Evolutionary conservation across 2,888 invertebrate genomes (phyloP).

Genomic region (Lasioglossum vierecki): DNA sequence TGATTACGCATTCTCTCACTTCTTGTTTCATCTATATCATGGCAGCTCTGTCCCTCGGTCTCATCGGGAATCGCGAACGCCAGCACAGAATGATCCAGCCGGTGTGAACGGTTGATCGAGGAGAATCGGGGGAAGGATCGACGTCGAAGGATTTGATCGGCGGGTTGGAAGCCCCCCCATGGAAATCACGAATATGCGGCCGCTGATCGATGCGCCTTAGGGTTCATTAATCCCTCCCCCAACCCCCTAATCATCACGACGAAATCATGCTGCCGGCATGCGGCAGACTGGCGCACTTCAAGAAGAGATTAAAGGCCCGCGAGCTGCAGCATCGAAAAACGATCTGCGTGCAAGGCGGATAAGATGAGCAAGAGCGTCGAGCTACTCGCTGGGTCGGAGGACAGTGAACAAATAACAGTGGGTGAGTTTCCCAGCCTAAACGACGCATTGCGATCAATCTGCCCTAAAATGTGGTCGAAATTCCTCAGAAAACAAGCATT

Average conservation of each 20-base stretch:
- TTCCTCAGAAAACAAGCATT: too few relatives aligned
- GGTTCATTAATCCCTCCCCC: constrained; percentile 51
- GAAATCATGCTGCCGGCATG: constrained; percentile 77
- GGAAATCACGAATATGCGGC: constrained; percentile 42
- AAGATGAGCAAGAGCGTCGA: constrained; percentile 83
- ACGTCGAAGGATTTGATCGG: constrained; percentile 13
- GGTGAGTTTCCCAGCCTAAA: constrained; percentile 67
- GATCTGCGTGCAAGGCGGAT: constrained; percentile 65
- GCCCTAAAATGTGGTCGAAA: neutral
- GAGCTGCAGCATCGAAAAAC: constrained; percentile 60
- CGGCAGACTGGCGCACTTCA: constrained; percentile 74
- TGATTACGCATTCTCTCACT: constrained; percentile 21
- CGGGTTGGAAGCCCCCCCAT: neutral
- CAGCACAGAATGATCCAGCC: constrained; percentile 17
- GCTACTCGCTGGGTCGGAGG: constrained; percentile 81
- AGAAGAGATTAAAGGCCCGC: constrained; percentile 78
- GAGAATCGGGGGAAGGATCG: neutral
- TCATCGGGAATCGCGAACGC: constrained; percentile 25
- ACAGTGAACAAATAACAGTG: constrained; percentile 75
- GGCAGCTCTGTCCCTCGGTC: constrained; percentile 30
- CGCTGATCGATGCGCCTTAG: constrained; percentile 68
- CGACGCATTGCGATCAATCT: neutral
- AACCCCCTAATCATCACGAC: constrained; percentile 34
- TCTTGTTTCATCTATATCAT: constrained; percentile 44
- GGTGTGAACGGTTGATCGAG: constrained; percentile 35